Percentiles rank a stretch among this genome's conserved stretches.
Conservation (phyloP, 2,113 vertebrate genomes). For the Triplophysa rosa region DNA sequence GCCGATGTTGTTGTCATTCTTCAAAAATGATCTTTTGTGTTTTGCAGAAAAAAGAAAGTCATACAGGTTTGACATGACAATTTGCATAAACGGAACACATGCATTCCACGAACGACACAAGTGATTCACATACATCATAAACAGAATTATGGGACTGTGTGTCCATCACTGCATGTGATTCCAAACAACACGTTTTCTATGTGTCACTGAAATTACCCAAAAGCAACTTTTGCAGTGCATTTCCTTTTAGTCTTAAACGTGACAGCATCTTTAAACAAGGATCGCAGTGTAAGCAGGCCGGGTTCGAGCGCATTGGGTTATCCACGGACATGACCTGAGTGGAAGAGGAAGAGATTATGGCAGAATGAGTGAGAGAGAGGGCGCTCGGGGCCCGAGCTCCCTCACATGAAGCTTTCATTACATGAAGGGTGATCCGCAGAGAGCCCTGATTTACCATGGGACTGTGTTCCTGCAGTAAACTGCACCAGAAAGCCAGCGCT, state of each 20-base stretch:
- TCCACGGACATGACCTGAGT: constrained; percentile 48
- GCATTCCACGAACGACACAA: no score
- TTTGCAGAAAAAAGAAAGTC: no score
- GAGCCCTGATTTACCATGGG: constrained; percentile 47
- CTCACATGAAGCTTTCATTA: constrained; percentile 59
- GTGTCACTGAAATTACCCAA: background rate
- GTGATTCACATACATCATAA: no score
- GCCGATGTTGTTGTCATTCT: no score
- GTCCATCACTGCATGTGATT: background rate
- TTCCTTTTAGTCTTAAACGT: background rate
- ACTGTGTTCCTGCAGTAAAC: constrained; percentile 40
- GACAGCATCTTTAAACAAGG: constrained; percentile 43
- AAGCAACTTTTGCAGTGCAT: background rate
- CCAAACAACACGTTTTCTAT: background rate
- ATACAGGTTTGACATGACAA: no score
- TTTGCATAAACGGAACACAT: no score
- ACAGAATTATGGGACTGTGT: background rate
- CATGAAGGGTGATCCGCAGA: constrained; percentile 48
- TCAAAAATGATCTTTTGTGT: no score
- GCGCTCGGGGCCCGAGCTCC: constrained; percentile 47
- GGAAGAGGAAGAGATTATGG: constrained; percentile 49
- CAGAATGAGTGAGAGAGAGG: constrained; percentile 48
- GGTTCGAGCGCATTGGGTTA: constrained; percentile 38
- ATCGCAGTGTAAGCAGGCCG: constrained; percentile 11
- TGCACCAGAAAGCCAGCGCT: constrained; percentile 41